Base-by-base conservation (phyloP, 1,140 invertebrate genomes). In the Calycopis cecrops region DNA sequence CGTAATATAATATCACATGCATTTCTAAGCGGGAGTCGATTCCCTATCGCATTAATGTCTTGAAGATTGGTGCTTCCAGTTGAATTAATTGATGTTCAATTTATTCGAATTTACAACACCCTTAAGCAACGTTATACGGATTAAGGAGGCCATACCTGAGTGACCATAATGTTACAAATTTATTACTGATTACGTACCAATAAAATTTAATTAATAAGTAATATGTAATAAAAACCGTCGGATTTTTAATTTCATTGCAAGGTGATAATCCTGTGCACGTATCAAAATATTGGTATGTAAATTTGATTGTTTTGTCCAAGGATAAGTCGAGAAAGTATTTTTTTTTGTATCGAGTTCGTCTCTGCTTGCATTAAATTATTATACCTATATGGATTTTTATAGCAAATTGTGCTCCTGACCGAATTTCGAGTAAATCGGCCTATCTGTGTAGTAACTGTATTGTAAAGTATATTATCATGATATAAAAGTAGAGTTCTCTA, bases 1-100 rank as follows among this genome's bases (percentile, higher is more conserved):
- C 59, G 65, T 67, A 75, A 70, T 76, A 71, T 72, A 68, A 71
- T 73, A 71, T 67, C 60, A 56, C 56, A 28, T 28, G 48, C 34
- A 67, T 65, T 57, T 57, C 56, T 55, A 67, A 62, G 60, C 64
- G 64, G 65, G 52, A 75, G 67, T 73, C 63, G 60, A 53, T 72
- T 69, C 51, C 52, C 66, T 71, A 69, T 76, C 67, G 71, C 73
- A 71, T 77, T 77, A 77, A 74, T 63, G 67, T 73, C 73, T 57
- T 21, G 40, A 58, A 65, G 61, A 71, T 66, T 68, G 68, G 63
- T 69, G 63, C 52, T 52, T 16, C 59, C 67, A 64, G 61, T 62
- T 63, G 51, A 64, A 73, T 79, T 77, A 77, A 76, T 76, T 77
- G 71, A 74, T 73, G 66, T 72, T 63, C 66, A 78, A 75, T 74